Evolutionary conservation across 1,140 invertebrate genomes (phyloP).

Genomic region (Drosophila micromelanica): DNA sequence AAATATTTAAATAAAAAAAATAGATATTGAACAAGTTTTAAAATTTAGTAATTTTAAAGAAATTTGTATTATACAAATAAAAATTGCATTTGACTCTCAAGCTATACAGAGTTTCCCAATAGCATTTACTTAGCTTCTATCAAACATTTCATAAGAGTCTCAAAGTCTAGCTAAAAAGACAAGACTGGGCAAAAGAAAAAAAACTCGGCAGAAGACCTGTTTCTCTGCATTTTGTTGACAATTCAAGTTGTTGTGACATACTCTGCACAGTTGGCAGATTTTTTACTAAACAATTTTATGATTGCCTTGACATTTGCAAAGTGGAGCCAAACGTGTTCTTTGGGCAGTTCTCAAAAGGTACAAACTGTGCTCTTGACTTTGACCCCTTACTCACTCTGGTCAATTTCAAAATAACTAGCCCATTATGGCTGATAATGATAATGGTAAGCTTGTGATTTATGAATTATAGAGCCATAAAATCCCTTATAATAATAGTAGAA

Average conservation of each 20-base stretch:
- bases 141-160: background rate
- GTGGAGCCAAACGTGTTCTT: slow-evolving; percentile 46
- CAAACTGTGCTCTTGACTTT: slow-evolving; percentile 35
- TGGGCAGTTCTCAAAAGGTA: background rate
- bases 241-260: slow-evolving; percentile 18
- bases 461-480: slow-evolving; percentile 8
- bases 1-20: background rate
- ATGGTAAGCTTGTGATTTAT: slow-evolving; percentile 33
- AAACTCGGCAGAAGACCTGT: slow-evolving; percentile 26
- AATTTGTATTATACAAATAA: background rate
- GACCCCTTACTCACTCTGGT: slow-evolving; percentile 5
- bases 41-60: background rate
- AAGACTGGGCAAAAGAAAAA: background rate
- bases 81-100: too few relatives aligned
- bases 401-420: slow-evolving; percentile 21
- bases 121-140: background rate
- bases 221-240: slow-evolving; percentile 21
- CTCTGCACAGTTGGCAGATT: slow-evolving; percentile 36
- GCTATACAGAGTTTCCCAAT: too few relatives aligned
- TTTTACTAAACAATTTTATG: slow-evolving; percentile 15
- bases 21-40: background rate
- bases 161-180: slow-evolving; percentile 9
- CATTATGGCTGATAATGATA: slow-evolving; percentile 19
- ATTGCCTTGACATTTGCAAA: slow-evolving; percentile 60
- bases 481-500: slow-evolving; percentile 17